Base-by-base conservation (phyloP, 2,113 vertebrate species). In the Ranitomeya variabilis region DNA sequence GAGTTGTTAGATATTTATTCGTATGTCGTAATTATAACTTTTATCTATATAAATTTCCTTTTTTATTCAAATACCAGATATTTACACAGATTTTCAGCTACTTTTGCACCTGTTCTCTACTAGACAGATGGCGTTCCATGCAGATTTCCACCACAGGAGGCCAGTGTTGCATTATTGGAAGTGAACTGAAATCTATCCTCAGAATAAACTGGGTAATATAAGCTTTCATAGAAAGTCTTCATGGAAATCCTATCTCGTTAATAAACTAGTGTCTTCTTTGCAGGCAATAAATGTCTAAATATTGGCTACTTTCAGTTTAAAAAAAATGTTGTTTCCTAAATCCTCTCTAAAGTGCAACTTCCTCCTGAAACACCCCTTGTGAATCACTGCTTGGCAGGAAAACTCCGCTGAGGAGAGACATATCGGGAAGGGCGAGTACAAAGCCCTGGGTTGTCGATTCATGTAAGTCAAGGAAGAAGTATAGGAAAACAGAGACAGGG, bases 371-470 rank as follows among this genome's bases (percentile, higher is more conserved):
- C 88, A 80, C 62, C 87, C 59, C 51, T 77, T 85, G 86, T 90
- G 90, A 90, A 90, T 89, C 85, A 87, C 19, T 11, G 87, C 89
- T n/a, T 89, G 90, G 83, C 86, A 69, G 83, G 54, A 4, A 55
- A 85, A 90, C 91, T 87, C 73, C 54, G 45, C 76, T 89, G 82
- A 51, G 83, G 89, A 92, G 90, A 60, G 66, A 85, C 74, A 66
- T 81, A 80, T 88, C 87, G 87, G 90, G 88, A 90, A 92, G 91
- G 31, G 82, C 86, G 89, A 86, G 91, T 54, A 86, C 85, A 86
- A 92, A 92, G 89, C 21, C 81, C 54, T 86, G 21, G 88, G 80
- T 23, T 91, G 89, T 91, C 86, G 89, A 64, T 87, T 86, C 86
- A 89, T 62, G 90, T 57, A 89, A 90, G 79, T 15, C 7, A 66